Percentiles rank a stretch among this genome's conserved stretches.
Conservation (phyloP, 2,797 vertebrate genomes). For the Clarias laeviceps region DNA sequence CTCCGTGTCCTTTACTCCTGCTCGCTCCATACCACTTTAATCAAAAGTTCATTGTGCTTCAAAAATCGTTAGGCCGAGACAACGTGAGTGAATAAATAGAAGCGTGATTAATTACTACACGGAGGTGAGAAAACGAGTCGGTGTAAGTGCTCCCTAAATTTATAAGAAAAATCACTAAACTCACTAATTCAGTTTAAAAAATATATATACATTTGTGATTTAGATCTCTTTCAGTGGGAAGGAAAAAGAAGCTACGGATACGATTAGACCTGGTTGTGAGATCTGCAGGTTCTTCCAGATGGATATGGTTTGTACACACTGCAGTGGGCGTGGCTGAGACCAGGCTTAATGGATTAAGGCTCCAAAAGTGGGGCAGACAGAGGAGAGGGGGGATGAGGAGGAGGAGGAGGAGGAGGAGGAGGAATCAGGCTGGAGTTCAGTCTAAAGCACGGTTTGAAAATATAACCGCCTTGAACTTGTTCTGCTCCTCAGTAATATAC, state of each 20-base stretch:
- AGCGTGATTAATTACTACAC: constrained; percentile 27
- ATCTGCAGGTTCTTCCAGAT: not conserved
- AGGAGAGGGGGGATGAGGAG: constrained; percentile 1
- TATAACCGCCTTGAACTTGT: not conserved
- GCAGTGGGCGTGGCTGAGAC: constrained; percentile 57
- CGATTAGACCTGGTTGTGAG: not conserved
- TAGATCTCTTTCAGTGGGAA: not conserved
- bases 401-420: not conserved
- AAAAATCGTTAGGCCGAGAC: constrained; percentile 28
- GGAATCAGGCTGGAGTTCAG: not conserved
- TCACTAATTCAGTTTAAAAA: not conserved
- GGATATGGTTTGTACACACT: not conserved
- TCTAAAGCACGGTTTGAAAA: not conserved
- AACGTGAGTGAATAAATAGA: constrained; percentile 43
- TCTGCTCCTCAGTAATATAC: not conserved
- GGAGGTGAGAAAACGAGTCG: not conserved
- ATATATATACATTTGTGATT: not conserved
- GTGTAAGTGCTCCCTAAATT: not conserved
- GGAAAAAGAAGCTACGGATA: not conserved
- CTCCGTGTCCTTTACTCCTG: not conserved
- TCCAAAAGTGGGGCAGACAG: constrained; percentile 55
- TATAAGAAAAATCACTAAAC: not conserved
- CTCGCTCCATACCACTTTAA: constrained; percentile 6
- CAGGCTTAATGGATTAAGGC: constrained; percentile 72
- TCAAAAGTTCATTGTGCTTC: constrained; percentile 39